Percentiles rank a stretch among this genome's conserved stretches.
These are phyloP conservation scores for Pentalonia nigronervosa DNA, from an alignment of 1,140 invertebrate genomes.

Conservation along the genomic window DNA sequence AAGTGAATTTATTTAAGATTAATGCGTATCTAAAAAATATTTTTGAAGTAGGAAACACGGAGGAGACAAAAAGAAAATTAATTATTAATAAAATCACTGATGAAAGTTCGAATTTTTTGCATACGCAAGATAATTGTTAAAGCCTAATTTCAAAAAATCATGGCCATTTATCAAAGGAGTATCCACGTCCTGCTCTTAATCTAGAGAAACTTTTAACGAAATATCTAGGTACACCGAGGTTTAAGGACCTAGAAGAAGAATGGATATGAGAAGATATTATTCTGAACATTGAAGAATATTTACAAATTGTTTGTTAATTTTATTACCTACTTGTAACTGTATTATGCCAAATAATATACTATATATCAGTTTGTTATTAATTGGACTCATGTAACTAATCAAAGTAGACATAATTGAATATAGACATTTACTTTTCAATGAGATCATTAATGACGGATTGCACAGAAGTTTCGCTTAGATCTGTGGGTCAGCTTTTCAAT, in stretches of 20 bases:
- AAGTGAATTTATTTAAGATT: too few relatives aligned
- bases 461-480: background rate
- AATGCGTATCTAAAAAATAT: background rate
- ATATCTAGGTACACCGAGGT: background rate
- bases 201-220: background rate
- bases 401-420: background rate
- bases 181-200: background rate
- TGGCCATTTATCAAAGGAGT: background rate
- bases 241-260: background rate
- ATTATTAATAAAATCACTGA: background rate
- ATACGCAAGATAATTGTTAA: background rate
- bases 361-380: background rate
- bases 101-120: background rate
- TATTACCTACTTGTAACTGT: background rate
- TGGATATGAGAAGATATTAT: background rate
- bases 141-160: background rate
- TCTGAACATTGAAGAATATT: background rate
- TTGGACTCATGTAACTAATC: background rate
- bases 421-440: background rate
- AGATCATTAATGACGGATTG: background rate
- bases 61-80: background rate
- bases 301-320: background rate
- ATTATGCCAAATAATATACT: background rate
- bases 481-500: background rate
- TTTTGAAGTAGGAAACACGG: rapidly evolving